These are phyloP conservation scores for Gymnocephalus cernua DNA, from an alignment of 2,113 vertebrate species.

Conservation along the genomic window DNA sequence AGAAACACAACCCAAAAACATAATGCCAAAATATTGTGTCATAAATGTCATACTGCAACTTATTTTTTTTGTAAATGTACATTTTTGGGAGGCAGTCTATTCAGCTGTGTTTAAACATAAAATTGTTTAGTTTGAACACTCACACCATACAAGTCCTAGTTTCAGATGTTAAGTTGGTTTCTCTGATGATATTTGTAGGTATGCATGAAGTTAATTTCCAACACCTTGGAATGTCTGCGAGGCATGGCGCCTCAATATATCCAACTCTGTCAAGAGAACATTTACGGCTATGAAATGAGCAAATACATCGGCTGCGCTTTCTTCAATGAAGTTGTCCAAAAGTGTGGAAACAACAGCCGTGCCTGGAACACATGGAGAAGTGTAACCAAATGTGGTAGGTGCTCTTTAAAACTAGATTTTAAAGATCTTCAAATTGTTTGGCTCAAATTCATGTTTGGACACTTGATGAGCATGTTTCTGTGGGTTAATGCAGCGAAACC, in stretches of 20 bases:
- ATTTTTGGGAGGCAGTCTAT: not conserved
- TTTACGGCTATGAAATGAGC: conserved; percentile 26
- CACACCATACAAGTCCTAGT: not conserved
- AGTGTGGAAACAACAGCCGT: conserved; percentile 30
- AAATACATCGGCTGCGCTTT: conserved; percentile 57
- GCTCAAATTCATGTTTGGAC: not conserved
- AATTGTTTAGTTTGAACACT: too few species aligned
- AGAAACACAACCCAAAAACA: too few species aligned
- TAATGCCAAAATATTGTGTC: not conserved
- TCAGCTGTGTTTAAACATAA: not conserved
- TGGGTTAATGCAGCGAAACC: conserved; percentile 57
- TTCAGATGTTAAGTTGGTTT: not conserved
- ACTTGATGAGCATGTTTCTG: conserved; percentile 17
- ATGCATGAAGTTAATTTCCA: conserved; percentile 49
- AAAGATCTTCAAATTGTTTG: too few species aligned
- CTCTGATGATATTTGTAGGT: conserved; percentile 49
- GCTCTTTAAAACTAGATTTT: not conserved
- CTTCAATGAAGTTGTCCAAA: conserved; percentile 59
- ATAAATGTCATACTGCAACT: not conserved
- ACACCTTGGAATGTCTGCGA: conserved; percentile 44
- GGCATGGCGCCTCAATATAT: not conserved
- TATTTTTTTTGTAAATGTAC: not conserved
- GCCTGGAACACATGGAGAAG: conserved; percentile 43
- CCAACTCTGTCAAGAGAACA: conserved; percentile 54
- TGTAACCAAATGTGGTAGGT: conserved; percentile 69